A percentile compares a stretch with the other conserved stretches of the same genome.
phyloP scores from a whole-genome alignment of 64 coral and sea anemone species.

The Acropora yongei region DNA sequence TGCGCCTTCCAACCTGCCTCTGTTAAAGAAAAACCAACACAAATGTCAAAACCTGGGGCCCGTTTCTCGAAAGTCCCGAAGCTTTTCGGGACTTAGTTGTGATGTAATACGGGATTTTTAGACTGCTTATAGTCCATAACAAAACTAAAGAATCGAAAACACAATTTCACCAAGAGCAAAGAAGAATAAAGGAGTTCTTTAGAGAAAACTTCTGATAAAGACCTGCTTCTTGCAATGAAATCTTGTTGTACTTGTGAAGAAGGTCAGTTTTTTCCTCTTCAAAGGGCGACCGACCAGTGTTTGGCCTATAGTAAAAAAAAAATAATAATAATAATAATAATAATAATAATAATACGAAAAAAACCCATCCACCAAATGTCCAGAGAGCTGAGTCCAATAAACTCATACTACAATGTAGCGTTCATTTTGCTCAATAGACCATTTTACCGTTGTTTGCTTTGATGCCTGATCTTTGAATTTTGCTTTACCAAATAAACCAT shows the following conservation, averaged over 20 bases:
- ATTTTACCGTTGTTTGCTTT: too few species aligned
- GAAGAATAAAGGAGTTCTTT: background rate
- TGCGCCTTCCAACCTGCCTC: slow-evolving; percentile 78
- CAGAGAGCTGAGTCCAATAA: background rate
- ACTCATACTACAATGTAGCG: too few species aligned
- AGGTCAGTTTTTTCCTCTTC: slow-evolving; percentile 92
- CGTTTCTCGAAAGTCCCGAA: too few species aligned
- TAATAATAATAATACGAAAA: too few species aligned
- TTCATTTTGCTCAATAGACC: too few species aligned
- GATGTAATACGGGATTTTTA: too few species aligned
- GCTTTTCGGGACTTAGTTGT: too few species aligned
- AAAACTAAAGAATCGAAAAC: too few species aligned
- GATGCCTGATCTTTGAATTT: too few species aligned
- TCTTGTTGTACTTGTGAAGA: slow-evolving; percentile 79
- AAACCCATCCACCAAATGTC: background rate
- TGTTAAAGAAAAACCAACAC: background rate
- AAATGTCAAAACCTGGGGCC: background rate
- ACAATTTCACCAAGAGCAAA: background rate
- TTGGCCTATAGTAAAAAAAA: slow-evolving; percentile 70
- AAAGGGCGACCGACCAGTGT: slow-evolving; percentile 93
- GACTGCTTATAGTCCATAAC: too few species aligned
- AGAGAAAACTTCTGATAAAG: background rate
- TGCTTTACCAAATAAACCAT: too few species aligned
- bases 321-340: background rate
- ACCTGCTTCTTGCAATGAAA: slow-evolving; percentile 88